These are phyloP conservation scores for Pipistrellus pygmaeus DNA, from an alignment of 2,797 vertebrate species.

Conservation along the genomic window DNA sequence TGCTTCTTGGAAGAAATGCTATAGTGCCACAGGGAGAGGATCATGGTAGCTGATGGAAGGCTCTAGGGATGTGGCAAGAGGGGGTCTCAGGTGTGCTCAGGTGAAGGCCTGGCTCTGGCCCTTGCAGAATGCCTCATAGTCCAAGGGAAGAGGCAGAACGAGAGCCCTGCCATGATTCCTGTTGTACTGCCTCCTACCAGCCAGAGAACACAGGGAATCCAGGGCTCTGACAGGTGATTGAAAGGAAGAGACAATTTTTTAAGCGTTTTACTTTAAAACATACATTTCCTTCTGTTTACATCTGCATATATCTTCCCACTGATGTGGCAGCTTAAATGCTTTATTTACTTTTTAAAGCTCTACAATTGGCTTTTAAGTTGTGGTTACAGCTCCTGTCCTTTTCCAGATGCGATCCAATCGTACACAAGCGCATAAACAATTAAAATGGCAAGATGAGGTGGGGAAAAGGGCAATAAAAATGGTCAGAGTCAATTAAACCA, in stretches of 20 bases:
- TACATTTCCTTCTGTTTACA: slow-evolving; percentile 76
- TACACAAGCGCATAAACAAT: slow-evolving; percentile 82
- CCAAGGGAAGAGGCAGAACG: not conserved
- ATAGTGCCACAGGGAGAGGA: too few species aligned
- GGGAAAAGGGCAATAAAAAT: slow-evolving; percentile 80
- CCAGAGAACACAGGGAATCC: not conserved
- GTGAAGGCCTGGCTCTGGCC: not conserved
- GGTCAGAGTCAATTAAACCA: slow-evolving; percentile 85
- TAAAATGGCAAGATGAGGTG: slow-evolving; percentile 79
- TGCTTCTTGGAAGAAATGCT: not conserved
- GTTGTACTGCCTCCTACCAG: not conserved
- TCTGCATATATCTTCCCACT: slow-evolving; percentile 79
- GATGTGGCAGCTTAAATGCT: slow-evolving; percentile 83
- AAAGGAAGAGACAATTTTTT: slow-evolving; percentile 67
- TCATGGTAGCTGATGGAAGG: not conserved
- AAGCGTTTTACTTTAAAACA: slow-evolving; percentile 74
- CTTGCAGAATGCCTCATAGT: rapidly evolving
- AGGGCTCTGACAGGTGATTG: slow-evolving; percentile 49
- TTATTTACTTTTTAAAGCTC: slow-evolving; percentile 84
- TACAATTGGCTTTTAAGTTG: slow-evolving; percentile 83
- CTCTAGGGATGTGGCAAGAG: not conserved
- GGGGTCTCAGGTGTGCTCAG: not conserved
- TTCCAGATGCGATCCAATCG: slow-evolving; percentile 81
- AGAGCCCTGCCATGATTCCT: not conserved
- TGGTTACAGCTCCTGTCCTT: slow-evolving; percentile 83